Conservation (phyloP, 2,113 vertebrate species). For the Cochlearius cochlearius region DNA sequence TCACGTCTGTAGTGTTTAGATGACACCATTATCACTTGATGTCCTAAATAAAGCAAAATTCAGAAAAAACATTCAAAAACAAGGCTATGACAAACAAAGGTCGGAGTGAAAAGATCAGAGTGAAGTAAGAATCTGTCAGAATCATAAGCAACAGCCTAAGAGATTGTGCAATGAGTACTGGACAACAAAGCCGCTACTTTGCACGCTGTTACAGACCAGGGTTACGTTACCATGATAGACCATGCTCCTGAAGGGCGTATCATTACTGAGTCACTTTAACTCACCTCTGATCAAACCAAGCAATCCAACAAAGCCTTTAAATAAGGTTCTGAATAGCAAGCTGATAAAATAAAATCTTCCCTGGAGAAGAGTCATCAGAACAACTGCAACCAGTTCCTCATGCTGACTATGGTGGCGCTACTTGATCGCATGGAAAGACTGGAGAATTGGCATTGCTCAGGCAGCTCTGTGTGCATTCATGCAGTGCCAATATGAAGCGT, state of each 20-base stretch:
- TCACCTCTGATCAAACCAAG: not conserved
- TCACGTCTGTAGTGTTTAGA: not conserved
- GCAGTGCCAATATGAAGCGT: accelerated
- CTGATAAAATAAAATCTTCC: not conserved
- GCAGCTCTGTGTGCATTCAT: not conserved
- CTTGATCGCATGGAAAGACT: accelerated
- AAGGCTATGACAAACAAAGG: not conserved
- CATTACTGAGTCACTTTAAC: not conserved
- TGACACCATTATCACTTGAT: not conserved
- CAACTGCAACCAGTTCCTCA: not conserved
- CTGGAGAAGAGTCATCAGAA: not conserved
- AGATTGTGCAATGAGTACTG: not conserved
- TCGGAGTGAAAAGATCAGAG: not conserved
- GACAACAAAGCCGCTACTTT: not conserved
- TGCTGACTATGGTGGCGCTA: not conserved
- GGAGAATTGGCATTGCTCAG: not conserved
- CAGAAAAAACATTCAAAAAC: not conserved
- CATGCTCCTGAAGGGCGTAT: not conserved
- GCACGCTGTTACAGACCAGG: not conserved
- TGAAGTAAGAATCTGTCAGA: not conserved
- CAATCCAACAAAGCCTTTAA: not conserved
- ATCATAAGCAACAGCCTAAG: not conserved
- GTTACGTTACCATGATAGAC: not conserved
- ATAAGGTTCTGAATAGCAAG: not conserved
- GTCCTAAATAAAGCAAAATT: not conserved